Percentiles rank a stretch among this genome's conserved stretches.
These are phyloP conservation scores for Catharus fuscescens DNA, from an alignment of 2,113 vertebrate species.

Conservation along the genomic window DNA sequence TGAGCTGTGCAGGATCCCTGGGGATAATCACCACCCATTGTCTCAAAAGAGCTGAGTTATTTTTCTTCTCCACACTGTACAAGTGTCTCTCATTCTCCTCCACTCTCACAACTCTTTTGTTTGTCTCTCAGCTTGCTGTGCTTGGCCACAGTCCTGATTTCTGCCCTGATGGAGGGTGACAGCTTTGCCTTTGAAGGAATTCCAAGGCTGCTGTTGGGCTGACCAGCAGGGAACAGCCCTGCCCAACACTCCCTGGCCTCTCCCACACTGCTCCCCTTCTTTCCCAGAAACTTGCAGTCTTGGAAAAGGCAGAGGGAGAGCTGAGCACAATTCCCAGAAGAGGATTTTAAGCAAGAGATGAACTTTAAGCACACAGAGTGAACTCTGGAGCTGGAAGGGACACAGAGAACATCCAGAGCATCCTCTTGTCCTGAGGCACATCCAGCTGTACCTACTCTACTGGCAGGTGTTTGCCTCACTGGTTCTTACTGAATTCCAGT, in stretches of 20 bases:
- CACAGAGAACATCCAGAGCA: neutral
- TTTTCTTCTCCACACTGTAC: neutral
- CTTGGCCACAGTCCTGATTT: conserved; percentile 17
- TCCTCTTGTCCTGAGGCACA: neutral
- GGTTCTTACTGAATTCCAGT: neutral
- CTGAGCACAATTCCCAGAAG: neutral
- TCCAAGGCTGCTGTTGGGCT: conserved; percentile 55
- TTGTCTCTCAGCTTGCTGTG: conserved; percentile 29
- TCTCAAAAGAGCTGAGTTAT: neutral
- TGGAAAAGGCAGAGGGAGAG: neutral
- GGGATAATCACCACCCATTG: neutral
- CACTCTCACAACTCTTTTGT: neutral
- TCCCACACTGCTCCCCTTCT: neutral
- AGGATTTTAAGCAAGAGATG: neutral
- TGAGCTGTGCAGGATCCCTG: neutral
- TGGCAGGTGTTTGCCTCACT: neutral
- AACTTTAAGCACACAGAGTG: neutral
- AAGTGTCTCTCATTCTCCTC: neutral
- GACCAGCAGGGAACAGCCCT: conserved; percentile 48
- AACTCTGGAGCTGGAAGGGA: neutral
- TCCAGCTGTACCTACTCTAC: conserved; percentile 1
- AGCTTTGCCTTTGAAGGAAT: conserved; percentile 21
- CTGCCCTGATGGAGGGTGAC: conserved; percentile 38
- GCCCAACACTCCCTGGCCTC: conserved; percentile 11
- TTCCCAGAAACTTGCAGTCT: conserved; percentile 37